Conservation (phyloP, 1,140 invertebrate species). For the Macrosteles quadrilineatus region DNA sequence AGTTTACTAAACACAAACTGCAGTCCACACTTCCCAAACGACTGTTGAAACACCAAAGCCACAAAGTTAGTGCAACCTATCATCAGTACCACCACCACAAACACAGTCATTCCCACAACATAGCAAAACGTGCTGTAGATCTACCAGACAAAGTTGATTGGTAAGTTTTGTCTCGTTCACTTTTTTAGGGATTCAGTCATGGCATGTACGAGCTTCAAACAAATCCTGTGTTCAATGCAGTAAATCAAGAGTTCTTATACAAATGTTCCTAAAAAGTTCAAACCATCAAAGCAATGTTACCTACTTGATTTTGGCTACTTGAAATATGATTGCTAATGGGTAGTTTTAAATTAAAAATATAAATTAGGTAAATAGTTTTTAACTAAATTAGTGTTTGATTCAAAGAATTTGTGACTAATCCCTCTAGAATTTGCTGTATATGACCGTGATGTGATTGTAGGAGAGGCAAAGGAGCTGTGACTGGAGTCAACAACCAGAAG, state of each 20-base stretch:
- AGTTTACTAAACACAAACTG: constrained; percentile 63
- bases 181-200: background rate
- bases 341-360: background rate
- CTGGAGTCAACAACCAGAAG: constrained; percentile 70
- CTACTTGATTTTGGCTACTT: background rate
- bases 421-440: background rate
- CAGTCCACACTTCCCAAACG: constrained; percentile 42
- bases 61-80: constrained; percentile 38
- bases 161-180: constrained; percentile 24
- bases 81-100: constrained; percentile 40
- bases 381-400: background rate
- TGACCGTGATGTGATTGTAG: constrained; percentile 47
- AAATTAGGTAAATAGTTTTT: background rate
- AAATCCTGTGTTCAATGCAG: background rate
- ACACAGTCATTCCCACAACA: constrained; percentile 32
- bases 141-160: constrained; percentile 47
- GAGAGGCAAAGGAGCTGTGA: constrained; percentile 69
- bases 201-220: background rate
- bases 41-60: constrained; percentile 31
- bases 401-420: background rate
- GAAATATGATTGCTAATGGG: background rate
- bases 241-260: background rate
- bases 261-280: background rate
- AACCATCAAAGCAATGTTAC: background rate
- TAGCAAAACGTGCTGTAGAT: background rate